These are phyloP conservation scores for Taenioides sp. DNA, from an alignment of 2,797 vertebrate species.

Conservation along the genomic window DNA sequence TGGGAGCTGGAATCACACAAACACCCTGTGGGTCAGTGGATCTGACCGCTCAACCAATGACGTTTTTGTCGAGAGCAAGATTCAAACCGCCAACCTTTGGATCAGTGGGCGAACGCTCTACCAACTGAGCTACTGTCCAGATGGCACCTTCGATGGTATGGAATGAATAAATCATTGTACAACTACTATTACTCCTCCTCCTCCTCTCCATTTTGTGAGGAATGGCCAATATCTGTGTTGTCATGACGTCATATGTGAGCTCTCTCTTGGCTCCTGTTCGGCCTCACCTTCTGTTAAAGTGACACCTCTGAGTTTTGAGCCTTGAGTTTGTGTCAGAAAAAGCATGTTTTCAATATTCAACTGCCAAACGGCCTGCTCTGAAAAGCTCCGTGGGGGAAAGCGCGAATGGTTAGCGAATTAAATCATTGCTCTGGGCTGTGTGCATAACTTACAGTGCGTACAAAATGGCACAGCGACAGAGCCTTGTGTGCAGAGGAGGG, in stretches of 20 bases:
- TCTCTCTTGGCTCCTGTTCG: conserved; percentile 5
- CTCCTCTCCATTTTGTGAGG: too few species aligned
- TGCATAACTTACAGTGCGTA: conserved; percentile 1
- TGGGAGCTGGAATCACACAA: too few species aligned
- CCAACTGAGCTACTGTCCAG: too few species aligned
- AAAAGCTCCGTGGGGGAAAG: conserved; percentile 26
- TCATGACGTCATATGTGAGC: background rate
- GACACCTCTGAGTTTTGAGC: background rate
- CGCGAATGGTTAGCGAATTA: conserved; percentile 7
- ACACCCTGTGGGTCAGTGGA: too few species aligned
- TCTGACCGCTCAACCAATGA: too few species aligned
- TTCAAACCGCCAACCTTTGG: too few species aligned
- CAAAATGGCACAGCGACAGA: background rate
- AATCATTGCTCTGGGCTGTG: conserved; percentile 25
- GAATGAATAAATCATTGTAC: background rate
- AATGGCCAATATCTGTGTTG: too few species aligned
- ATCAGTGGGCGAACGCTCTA: too few species aligned
- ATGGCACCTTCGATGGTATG: too few species aligned
- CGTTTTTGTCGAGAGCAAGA: too few species aligned
- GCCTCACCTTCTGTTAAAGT: conserved; percentile 21
- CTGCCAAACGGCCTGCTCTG: conserved; percentile 18
- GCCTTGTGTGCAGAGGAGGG: conserved; percentile 1
- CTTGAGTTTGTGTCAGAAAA: conserved; percentile 5
- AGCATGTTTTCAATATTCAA: conserved; percentile 23
- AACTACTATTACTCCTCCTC: background rate